A percentile compares a stretch with the other conserved stretches of the same genome.
Evolutionary conservation across 2,888 invertebrate genomes (phyloP).

Genomic region (Dryobotodes eremita): DNA sequence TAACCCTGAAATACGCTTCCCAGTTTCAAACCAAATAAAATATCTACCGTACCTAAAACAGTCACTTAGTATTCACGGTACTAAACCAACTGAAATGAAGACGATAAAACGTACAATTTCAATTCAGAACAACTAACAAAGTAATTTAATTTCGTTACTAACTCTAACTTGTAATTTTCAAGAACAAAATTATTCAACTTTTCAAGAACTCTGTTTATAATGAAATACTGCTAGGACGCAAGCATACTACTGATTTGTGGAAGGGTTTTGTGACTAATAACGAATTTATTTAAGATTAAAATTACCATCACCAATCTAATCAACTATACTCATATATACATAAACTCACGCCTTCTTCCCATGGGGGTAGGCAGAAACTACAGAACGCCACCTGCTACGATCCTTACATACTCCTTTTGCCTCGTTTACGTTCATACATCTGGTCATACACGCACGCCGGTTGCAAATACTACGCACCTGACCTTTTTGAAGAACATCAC

Average conservation of each 20-base stretch:
- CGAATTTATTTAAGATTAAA: neutral
- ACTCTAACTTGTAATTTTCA: slow-evolving; percentile 34
- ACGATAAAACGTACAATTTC: slow-evolving; percentile 52
- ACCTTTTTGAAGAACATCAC: too few species aligned
- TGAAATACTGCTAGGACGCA: slow-evolving; percentile 15
- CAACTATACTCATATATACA: too few species aligned
- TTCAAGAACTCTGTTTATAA: slow-evolving; percentile 24
- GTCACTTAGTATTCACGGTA: slow-evolving; percentile 45
- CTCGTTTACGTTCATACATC: too few species aligned
- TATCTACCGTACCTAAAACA: slow-evolving; percentile 15
- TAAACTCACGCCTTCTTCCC: too few species aligned
- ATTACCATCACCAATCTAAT: too few species aligned
- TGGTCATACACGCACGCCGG: too few species aligned
- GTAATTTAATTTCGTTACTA: slow-evolving; percentile 32
- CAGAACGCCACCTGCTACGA: too few species aligned
- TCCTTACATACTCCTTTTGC: too few species aligned
- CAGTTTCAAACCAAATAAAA: slow-evolving; percentile 30
- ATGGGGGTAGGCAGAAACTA: too few species aligned
- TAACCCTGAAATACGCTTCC: slow-evolving; percentile 17
- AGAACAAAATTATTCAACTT: slow-evolving; percentile 39
- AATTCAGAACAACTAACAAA: slow-evolving; percentile 41
- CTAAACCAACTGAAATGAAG: slow-evolving; percentile 48
- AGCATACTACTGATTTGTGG: slow-evolving; percentile 6
- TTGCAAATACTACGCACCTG: too few species aligned
- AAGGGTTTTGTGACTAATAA: neutral